A percentile compares a stretch with the other conserved stretches of the same genome.
Conservation (phyloP, 2,888 invertebrate genomes). For the Psylliodes chrysocephalus region DNA sequence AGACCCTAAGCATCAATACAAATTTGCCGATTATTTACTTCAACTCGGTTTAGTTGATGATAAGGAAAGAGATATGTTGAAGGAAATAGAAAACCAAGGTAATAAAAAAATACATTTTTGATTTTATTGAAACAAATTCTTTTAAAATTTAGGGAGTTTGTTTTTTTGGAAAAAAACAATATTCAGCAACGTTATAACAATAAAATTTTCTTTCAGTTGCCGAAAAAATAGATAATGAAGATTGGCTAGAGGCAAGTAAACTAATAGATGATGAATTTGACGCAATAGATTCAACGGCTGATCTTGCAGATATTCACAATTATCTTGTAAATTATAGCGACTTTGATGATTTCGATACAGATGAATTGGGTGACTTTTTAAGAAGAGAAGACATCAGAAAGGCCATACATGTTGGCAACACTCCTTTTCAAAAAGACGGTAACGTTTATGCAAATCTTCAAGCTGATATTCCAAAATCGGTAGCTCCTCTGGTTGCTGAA, state of each 20-base stretch:
- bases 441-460: constrained; percentile 43
- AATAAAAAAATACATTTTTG: too few relatives aligned
- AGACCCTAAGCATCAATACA: constrained; percentile 68
- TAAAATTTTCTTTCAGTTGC: too few relatives aligned
- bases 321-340: neutral
- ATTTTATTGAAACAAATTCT: too few relatives aligned
- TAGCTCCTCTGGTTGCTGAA: constrained; percentile 62
- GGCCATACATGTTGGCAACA: constrained; percentile 86
- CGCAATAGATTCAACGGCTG: too few relatives aligned
- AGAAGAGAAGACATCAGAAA: constrained; percentile 66
- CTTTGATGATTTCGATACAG: too few relatives aligned
- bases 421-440: constrained; percentile 46
- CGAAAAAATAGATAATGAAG: too few relatives aligned
- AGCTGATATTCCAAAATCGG: constrained; percentile 45
- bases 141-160: neutral
- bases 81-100: constrained; percentile 24
- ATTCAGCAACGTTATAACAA: too few relatives aligned
- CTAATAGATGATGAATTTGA: too few relatives aligned
- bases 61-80: constrained; percentile 65
- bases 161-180: too few relatives aligned
- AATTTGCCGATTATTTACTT: constrained; percentile 76
- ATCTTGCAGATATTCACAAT: too few relatives aligned
- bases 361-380: too few relatives aligned
- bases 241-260: too few relatives aligned
- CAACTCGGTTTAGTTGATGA: constrained; percentile 76